Evolutionary conservation across 2,113 vertebrate species (phyloP).

Genomic region (Xenopus tropicalis): DNA sequence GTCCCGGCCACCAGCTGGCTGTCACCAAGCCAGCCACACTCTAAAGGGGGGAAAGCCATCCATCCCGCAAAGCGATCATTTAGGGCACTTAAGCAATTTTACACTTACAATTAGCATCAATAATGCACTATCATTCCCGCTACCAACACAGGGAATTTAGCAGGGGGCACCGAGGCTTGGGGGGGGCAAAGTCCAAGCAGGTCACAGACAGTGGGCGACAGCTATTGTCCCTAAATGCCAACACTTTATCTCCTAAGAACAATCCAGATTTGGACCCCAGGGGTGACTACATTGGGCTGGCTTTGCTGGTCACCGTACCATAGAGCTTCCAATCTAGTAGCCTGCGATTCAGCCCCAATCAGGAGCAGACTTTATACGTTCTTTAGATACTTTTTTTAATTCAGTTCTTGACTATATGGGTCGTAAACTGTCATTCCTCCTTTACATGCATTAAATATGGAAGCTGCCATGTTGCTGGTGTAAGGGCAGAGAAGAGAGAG

Average conservation of each 20-base stretch:
- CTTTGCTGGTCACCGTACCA: no score
- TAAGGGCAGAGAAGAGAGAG: no score
- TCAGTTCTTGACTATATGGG: no score
- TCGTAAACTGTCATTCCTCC: no score
- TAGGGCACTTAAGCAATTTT: constrained; percentile 85
- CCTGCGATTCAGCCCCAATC: no score
- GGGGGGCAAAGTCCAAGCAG: background rate
- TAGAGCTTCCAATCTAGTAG: no score
- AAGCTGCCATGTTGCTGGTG: no score
- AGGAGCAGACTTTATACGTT: no score
- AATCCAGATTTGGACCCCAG: background rate
- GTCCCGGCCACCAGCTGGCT: constrained; percentile 83
- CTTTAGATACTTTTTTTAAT: no score
- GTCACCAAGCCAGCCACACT: constrained; percentile 69
- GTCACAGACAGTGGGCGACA: background rate
- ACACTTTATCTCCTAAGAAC: background rate
- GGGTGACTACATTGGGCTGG: no score
- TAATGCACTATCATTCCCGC: constrained; percentile 64
- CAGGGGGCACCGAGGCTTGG: background rate
- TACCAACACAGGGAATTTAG: background rate
- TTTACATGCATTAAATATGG: no score
- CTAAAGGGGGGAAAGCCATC: constrained; percentile 73
- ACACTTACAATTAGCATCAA: constrained; percentile 68
- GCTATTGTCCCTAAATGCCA: constrained; percentile 13
- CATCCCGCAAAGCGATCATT: constrained; percentile 83